phyloP scores from a whole-genome alignment of 2,797 vertebrate species.

The Zenarchopterus dispar region DNA sequence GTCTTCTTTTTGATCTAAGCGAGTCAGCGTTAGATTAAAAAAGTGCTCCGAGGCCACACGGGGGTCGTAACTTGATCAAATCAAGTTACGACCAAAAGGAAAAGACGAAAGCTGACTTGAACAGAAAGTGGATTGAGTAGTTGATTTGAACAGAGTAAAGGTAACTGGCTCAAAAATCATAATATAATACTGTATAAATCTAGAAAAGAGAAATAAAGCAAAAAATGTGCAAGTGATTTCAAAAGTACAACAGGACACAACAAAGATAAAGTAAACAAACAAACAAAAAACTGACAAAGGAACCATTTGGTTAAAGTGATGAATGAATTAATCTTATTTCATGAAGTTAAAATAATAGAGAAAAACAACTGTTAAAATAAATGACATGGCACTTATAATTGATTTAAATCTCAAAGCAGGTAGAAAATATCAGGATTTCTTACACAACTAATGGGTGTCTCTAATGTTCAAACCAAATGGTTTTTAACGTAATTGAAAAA shows the following conservation, averaged over 20 bases:
- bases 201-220: not conserved
- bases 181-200: no score
- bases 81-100: constrained; percentile 33
- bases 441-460: constrained; percentile 33
- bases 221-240: not conserved
- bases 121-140: constrained; percentile 13
- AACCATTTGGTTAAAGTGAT: not conserved
- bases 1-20: constrained; percentile 42
- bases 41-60: constrained; percentile 19
- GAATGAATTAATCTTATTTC: not conserved
- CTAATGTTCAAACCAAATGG: constrained; percentile 32
- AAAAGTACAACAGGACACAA: not conserved
- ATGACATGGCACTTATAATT: constrained; percentile 43
- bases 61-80: no score
- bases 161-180: constrained; percentile 5
- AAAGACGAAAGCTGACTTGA: constrained; percentile 16
- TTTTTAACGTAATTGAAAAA: constrained; percentile 37
- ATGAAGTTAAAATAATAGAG: constrained; percentile 9
- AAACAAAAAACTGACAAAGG: not conserved
- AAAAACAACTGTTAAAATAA: constrained; percentile 1
- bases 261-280: not conserved
- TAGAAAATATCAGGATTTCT: constrained; percentile 39
- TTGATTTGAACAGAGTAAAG: constrained; percentile 1
- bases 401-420: constrained; percentile 38
- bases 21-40: constrained; percentile 22